Conservation (phyloP, 2,888 invertebrate genomes). For the Lochmaea capreae region DNA sequence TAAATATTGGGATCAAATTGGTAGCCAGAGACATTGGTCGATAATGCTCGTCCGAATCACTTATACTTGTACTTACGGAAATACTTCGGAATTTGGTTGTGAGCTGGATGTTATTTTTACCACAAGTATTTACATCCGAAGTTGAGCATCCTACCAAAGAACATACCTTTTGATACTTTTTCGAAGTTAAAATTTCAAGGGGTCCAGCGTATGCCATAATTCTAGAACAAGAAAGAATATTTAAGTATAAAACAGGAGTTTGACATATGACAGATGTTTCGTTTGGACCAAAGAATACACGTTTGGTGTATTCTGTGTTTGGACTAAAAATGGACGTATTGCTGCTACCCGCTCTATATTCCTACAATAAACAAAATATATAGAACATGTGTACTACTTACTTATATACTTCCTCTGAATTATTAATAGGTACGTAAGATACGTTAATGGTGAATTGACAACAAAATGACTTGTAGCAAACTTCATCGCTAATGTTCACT, state of each 20-base stretch:
- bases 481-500: slow-evolving; percentile 36
- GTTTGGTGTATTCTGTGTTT: too few relatives aligned
- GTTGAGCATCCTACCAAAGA: slow-evolving; percentile 49
- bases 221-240: slow-evolving; percentile 10
- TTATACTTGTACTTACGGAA: slow-evolving; percentile 41
- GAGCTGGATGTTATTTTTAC: slow-evolving; percentile 40
- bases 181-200: slow-evolving; percentile 18
- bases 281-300: too few relatives aligned
- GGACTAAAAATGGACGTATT: too few relatives aligned
- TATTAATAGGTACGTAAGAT: slow-evolving; percentile 26
- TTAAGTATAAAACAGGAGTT: neutral
- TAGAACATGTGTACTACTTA: slow-evolving; percentile 17
- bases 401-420: slow-evolving; percentile 49
- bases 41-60: slow-evolving; percentile 41
- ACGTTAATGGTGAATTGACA: slow-evolving; percentile 49
- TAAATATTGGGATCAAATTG: slow-evolving; percentile 44
- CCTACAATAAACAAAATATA: too few relatives aligned
- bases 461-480: slow-evolving; percentile 51
- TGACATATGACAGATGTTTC: neutral
- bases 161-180: slow-evolving; percentile 46
- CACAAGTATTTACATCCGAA: slow-evolving; percentile 47
- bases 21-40: slow-evolving; percentile 49
- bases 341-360: too few relatives aligned
- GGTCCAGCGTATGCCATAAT: slow-evolving; percentile 48
- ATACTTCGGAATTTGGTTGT: slow-evolving; percentile 47